A percentile compares a stretch with the other conserved stretches of the same genome.
phyloP scores from a whole-genome alignment of 2,113 vertebrate species.

The Antechinus flavipes region DNA sequence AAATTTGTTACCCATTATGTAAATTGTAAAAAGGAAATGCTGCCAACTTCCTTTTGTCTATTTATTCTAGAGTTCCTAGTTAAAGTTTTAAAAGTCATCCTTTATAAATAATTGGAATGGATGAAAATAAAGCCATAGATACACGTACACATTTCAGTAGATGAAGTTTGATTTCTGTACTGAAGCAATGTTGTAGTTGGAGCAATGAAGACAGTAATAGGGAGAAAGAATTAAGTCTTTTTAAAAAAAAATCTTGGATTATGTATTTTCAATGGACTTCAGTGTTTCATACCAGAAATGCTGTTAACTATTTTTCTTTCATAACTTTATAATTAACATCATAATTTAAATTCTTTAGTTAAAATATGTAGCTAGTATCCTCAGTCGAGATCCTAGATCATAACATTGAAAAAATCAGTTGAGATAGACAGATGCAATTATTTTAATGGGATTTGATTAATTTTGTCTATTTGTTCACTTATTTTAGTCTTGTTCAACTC shows the following conservation, averaged over 20 bases:
- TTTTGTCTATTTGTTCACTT: neutral
- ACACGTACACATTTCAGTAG: neutral
- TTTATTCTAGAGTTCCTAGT: neutral
- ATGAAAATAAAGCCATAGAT: neutral
- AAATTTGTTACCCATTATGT: neutral
- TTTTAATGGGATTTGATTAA: neutral
- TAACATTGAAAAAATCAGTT: neutral
- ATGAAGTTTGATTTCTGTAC: neutral
- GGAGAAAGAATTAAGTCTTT: neutral
- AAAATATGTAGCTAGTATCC: conserved; percentile 44
- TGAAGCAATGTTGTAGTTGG: neutral
- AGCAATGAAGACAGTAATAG: neutral
- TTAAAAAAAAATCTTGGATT: neutral
- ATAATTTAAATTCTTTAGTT: conserved; percentile 64
- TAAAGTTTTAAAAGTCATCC: neutral
- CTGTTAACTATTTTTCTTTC: conserved; percentile 31
- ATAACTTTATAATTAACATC: conserved; percentile 41
- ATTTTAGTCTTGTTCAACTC: neutral
- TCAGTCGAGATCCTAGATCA: neutral
- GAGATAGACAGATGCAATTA: neutral
- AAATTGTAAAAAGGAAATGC: neutral
- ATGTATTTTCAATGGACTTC: too few species aligned
- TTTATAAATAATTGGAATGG: neutral
- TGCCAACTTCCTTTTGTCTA: neutral
- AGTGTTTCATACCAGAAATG: neutral